Evolutionary conservation across 2,888 invertebrate genomes (phyloP).

Genomic region (Itoplectis maculator): DNA sequence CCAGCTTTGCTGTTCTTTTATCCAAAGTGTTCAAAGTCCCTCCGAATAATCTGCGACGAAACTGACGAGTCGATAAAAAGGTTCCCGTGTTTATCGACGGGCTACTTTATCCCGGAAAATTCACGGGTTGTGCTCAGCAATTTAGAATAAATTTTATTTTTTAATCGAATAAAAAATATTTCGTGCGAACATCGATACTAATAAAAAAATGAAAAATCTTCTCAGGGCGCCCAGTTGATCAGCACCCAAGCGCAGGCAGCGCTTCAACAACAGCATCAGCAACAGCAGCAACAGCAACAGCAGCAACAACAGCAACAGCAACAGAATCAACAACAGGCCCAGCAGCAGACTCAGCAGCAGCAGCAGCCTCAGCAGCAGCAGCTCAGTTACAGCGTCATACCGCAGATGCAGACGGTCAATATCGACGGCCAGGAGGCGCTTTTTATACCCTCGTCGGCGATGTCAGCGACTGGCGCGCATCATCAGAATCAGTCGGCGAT

Average conservation of each 20-base stretch:
- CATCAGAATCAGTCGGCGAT: constrained; percentile 83
- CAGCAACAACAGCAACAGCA: constrained; percentile 85
- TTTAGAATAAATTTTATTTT: no score
- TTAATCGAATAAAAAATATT: no score
- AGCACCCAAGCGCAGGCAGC: constrained; percentile 78
- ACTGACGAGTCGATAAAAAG: no score
- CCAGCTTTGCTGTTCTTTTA: not conserved
- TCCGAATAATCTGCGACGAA: no score
- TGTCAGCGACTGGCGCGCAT: constrained; percentile 85
- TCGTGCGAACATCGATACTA: not conserved
- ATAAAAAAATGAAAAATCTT: constrained; percentile 13
- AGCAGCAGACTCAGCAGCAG: constrained; percentile 79
- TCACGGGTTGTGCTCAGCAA: no score
- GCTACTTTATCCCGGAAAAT: no score
- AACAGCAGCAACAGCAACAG: constrained; percentile 85
- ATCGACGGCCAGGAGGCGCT: constrained; percentile 97
- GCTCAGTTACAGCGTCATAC: constrained; percentile 86
- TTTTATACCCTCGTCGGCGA: constrained; percentile 93
- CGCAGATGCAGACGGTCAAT: constrained; percentile 95
- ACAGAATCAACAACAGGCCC: constrained; percentile 80
- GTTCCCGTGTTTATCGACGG: no score
- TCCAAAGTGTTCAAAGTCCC: no score
- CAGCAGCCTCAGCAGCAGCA: constrained; percentile 86
- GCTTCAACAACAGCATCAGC: constrained; percentile 83
- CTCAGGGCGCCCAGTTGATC: constrained; percentile 81